phyloP scores from a whole-genome alignment of 2,888 invertebrate species.

The Plemyria rubiginata region DNA sequence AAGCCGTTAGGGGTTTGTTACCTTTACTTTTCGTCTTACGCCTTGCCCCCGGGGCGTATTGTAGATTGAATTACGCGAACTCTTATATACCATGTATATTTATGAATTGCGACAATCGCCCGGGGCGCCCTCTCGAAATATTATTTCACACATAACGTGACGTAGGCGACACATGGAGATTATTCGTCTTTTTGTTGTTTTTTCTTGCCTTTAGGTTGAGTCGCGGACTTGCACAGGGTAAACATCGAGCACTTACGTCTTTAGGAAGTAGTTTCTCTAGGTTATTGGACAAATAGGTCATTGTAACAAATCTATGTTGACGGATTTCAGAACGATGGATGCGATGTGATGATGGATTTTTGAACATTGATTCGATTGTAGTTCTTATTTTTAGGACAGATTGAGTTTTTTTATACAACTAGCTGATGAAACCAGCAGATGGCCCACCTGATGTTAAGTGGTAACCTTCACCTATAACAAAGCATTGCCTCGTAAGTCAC shows the following conservation, averaged over 20 bases:
- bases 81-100: constrained; percentile 30
- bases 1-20: constrained; percentile 33
- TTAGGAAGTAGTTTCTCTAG: neutral
- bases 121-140: constrained; percentile 66
- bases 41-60: constrained; percentile 38
- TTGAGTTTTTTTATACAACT: too few relatives aligned
- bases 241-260: too few relatives aligned
- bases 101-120: constrained; percentile 54
- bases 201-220: constrained; percentile 3
- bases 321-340: too few relatives aligned
- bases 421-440: too few relatives aligned
- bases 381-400: too few relatives aligned
- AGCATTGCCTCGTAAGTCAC: too few relatives aligned
- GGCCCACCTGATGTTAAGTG: too few relatives aligned
- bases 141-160: constrained; percentile 72
- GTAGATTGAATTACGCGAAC: constrained; percentile 44
- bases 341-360: too few relatives aligned
- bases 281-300: too few relatives aligned
- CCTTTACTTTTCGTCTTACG: constrained; percentile 45
- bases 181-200: constrained; percentile 44
- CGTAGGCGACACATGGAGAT: constrained; percentile 50
- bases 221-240: neutral
- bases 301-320: too few relatives aligned
- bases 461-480: too few relatives aligned
- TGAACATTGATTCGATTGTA: too few relatives aligned